phyloP scores from a whole-genome alignment of 2,797 vertebrate genomes.

The Trematomus bernacchii region DNA sequence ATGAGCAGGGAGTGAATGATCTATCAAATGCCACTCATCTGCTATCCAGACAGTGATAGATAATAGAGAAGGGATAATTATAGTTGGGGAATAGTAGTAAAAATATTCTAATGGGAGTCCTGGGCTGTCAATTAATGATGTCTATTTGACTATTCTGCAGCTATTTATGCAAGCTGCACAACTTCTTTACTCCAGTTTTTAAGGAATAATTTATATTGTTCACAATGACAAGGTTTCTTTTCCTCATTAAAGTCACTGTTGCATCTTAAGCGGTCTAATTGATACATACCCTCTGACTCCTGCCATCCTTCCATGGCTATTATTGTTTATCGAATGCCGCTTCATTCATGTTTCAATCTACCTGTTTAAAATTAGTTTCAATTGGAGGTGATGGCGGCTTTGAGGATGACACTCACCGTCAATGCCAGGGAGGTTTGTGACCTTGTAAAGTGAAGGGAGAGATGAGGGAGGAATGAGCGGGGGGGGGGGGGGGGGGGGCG shows the following conservation, averaged over 20 bases:
- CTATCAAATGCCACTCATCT: slow-evolving; percentile 80
- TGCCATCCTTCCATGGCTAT: slow-evolving; percentile 44
- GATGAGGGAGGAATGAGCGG: slow-evolving; percentile 42
- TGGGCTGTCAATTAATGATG: slow-evolving; percentile 75
- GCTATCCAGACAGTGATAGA: slow-evolving; percentile 74
- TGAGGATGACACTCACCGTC: slow-evolving; percentile 65
- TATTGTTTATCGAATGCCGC: slow-evolving; percentile 73
- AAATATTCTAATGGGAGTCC: slow-evolving; percentile 78
- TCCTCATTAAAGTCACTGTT: slow-evolving; percentile 67
- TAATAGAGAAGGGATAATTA: slow-evolving; percentile 78
- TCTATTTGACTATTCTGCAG: slow-evolving; percentile 66
- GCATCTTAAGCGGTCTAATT: slow-evolving; percentile 74
- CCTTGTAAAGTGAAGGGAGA: slow-evolving; percentile 72
- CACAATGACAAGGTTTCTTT: slow-evolving; percentile 31
- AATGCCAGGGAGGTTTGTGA: slow-evolving; percentile 65
- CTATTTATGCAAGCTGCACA: slow-evolving; percentile 71
- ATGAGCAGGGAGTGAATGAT: slow-evolving; percentile 76
- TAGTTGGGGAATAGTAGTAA: slow-evolving; percentile 66
- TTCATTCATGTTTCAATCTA: slow-evolving; percentile 64
- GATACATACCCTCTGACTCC: slow-evolving; percentile 71
- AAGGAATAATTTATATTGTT: slow-evolving; percentile 59
- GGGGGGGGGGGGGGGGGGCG: slow-evolving; percentile 42
- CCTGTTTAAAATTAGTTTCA: slow-evolving; percentile 54
- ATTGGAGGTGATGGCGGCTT: slow-evolving; percentile 47
- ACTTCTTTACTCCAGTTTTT: slow-evolving; percentile 58